Evolutionary conservation across 2,888 invertebrate species (phyloP).

Genomic region (Lasioglossum malachurum): DNA sequence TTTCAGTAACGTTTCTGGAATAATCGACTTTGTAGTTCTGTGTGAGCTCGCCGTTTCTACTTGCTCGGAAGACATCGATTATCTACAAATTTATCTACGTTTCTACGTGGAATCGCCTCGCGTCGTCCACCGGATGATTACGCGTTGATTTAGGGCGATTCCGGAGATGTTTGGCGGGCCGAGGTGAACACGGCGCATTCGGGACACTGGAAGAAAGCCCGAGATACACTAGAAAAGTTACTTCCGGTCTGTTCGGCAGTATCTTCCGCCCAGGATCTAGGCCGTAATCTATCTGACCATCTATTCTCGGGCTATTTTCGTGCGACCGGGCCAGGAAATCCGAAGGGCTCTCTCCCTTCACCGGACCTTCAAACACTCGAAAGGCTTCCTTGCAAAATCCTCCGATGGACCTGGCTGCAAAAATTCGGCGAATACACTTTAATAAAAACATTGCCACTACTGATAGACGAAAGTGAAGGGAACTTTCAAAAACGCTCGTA

Average conservation of each 20-base stretch:
- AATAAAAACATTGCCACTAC: too few relatives aligned
- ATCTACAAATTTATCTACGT: too few relatives aligned
- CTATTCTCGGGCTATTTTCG: slow-evolving; percentile 30
- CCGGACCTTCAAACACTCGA: neutral
- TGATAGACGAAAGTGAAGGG: neutral
- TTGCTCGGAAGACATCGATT: neutral
- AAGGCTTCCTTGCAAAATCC: neutral
- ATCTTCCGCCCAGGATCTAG: slow-evolving; percentile 12
- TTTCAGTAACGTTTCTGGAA: neutral
- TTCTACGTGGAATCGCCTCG: neutral
- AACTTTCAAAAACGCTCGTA: neutral
- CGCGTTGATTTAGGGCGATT: slow-evolving; percentile 5
- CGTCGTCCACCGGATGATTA: neutral
- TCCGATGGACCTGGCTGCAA: neutral
- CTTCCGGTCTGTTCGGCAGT: slow-evolving; percentile 32
- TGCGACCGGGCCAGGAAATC: neutral
- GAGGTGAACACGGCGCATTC: slow-evolving; percentile 28
- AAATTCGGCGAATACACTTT: too few relatives aligned
- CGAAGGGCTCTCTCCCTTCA: neutral
- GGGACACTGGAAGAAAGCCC: slow-evolving; percentile 2
- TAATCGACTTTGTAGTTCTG: neutral
- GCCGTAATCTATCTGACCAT: slow-evolving; percentile 30
- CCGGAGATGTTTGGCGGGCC: slow-evolving; percentile 6
- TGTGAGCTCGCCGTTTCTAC: neutral
- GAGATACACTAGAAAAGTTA: slow-evolving; percentile 36